Conservation (phyloP, 2,113 vertebrate species). For the Theristicus caerulescens region DNA sequence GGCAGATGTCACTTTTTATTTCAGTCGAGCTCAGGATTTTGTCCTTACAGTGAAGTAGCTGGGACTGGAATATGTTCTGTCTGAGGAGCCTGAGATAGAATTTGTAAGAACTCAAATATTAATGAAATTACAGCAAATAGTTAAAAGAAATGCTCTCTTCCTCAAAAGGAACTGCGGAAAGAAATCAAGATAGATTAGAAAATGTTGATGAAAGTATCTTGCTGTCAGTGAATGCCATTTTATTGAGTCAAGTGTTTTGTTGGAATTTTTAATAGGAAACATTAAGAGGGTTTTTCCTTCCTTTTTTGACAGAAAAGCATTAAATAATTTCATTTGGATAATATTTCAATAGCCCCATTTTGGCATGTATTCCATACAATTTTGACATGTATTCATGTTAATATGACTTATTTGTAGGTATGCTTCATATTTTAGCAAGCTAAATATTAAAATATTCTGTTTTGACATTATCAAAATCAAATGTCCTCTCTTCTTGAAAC, state of each 20-base stretch:
- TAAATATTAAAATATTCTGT: not conserved
- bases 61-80: not conserved
- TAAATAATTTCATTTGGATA: not conserved
- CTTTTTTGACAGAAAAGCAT: not conserved
- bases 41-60: not conserved
- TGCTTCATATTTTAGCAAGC: not conserved
- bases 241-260: not conserved
- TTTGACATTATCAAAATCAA: not conserved
- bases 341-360: not conserved
- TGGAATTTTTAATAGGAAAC: not conserved
- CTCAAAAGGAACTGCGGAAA: not conserved
- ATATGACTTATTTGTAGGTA: not conserved
- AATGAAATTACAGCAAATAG: not conserved
- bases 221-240: not conserved
- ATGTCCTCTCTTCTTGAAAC: not conserved
- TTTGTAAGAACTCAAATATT: not conserved
- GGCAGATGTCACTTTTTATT: not conserved
- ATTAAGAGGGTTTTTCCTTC: not conserved
- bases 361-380: not conserved
- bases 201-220: not conserved
- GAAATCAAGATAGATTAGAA: not conserved
- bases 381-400: not conserved
- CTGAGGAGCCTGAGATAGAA: not conserved
- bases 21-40: not conserved
- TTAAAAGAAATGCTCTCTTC: not conserved